These are phyloP conservation scores for Todus mexicanus DNA, from an alignment of 2,797 vertebrate genomes.

Conservation along the genomic window DNA sequence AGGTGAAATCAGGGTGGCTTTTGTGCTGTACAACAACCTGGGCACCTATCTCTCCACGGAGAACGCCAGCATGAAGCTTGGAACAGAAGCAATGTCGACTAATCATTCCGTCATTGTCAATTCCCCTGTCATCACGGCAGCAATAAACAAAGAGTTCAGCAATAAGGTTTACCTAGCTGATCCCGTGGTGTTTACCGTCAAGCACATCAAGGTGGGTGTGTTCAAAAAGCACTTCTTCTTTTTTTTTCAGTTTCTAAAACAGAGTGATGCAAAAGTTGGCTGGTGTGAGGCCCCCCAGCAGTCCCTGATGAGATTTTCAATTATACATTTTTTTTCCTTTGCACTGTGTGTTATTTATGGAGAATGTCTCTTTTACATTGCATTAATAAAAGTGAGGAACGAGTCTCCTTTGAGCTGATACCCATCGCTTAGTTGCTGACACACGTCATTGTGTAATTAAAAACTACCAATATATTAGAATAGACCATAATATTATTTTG, in stretches of 20 bases:
- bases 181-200: slow-evolving; percentile 94
- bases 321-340: slow-evolving; percentile 33
- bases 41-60: slow-evolving; percentile 95
- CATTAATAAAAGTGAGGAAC: slow-evolving; percentile 20
- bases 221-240: not conserved
- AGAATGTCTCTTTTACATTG: not conserved
- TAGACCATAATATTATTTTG: slow-evolving; percentile 28
- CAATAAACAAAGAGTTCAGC: slow-evolving; percentile 96
- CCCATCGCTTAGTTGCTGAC: slow-evolving; percentile 41
- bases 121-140: slow-evolving; percentile 93
- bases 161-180: slow-evolving; percentile 97
- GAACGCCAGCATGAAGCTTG: slow-evolving; percentile 95
- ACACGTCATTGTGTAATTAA: slow-evolving; percentile 45
- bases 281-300: not conserved
- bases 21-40: slow-evolving; percentile 96
- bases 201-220: slow-evolving; percentile 89
- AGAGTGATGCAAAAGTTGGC: not conserved
- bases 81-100: slow-evolving; percentile 88
- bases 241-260: not conserved
- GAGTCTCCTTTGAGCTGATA: slow-evolving; percentile 3
- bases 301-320: slow-evolving; percentile 41
- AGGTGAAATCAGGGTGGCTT: slow-evolving; percentile 98
- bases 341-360: slow-evolving; percentile 31
- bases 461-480: slow-evolving; percentile 36
- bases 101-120: slow-evolving; percentile 98